Evolutionary conservation across 2,888 invertebrate species (phyloP), one percentile per base, ranked within the genome.

Genomic region (Ochropacha duplaris): DNA sequence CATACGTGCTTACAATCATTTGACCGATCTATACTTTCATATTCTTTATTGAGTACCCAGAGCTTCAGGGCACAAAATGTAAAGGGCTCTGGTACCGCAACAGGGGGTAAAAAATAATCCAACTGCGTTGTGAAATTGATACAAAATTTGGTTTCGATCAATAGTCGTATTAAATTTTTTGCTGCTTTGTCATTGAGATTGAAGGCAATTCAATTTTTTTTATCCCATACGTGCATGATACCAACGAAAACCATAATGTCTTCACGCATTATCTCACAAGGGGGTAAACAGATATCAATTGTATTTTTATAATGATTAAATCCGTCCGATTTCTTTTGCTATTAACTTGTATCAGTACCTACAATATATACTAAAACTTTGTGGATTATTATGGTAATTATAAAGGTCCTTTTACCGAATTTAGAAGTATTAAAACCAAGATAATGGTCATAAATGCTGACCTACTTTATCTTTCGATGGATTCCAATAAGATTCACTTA

Each of bases 51-150:
- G 56, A 57, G 57, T 56, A 59, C 54, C 56, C 58, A 56, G 57
- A 60, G 63, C 64, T 72, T 60, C 62, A 72, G 72, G 64, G 75
- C 69, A 71, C 68, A 71, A 44, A 68, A 63, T 70, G 75, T 75
- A 78, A 79, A 78, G 79, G 79, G 75, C 79, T 74, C 75, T 66
- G 70, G 64, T 58, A 57, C 66, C 81, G 55, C 84, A 57, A 61
- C 83, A 68, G 85, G 89, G 84, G 86, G 82, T 76, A 68, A 83
- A 73, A 75, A 31, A 74, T 84, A 84, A 87, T 86, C 86, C 83
- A 68, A 78, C 81, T 73, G 81, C 80, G 82, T 80, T 74, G 76
- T 84, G 90, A 88, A 90, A 91, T 88, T 87, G 90, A 90, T 90
- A 90, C 89, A 83, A 81, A 85, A 85, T 84, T 86, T 74, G 76